These are phyloP conservation scores for Chlorocebus sabaeus DNA, from an alignment of 2,113 vertebrate species.

Conservation along the genomic window DNA sequence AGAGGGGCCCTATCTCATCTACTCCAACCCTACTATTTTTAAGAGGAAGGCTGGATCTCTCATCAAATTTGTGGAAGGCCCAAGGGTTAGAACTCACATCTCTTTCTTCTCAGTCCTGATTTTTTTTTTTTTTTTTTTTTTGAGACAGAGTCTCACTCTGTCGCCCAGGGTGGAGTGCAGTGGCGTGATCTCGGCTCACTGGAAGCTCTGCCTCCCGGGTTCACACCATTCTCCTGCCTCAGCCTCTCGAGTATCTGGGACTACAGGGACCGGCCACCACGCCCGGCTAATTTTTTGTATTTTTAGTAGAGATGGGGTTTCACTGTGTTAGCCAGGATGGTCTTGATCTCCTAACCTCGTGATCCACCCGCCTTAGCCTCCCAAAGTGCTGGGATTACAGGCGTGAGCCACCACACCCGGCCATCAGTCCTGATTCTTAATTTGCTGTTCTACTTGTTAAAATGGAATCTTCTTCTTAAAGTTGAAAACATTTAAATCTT, in stretches of 20 bases:
- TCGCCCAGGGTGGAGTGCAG: too few relatives aligned
- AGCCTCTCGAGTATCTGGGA: too few relatives aligned
- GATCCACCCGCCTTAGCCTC: too few relatives aligned
- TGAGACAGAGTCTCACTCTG: too few relatives aligned
- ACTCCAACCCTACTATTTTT: background rate
- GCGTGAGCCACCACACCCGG: fast-evolving
- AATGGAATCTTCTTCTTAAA: background rate
- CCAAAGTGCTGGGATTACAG: background rate
- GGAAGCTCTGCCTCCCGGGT: too few relatives aligned
- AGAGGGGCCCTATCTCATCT: background rate
- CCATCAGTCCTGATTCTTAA: background rate
- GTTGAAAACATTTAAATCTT: background rate
- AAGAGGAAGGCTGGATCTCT: background rate
- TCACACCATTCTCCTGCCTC: too few relatives aligned
- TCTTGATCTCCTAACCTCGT: too few relatives aligned
- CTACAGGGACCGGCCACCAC: too few relatives aligned
- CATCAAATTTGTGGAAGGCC: background rate
- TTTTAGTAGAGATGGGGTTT: too few relatives aligned
- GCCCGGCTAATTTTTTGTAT: too few relatives aligned
- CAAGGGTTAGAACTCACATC: background rate
- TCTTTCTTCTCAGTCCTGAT: background rate
- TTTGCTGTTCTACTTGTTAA: background rate
- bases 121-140: background rate
- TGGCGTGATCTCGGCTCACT: too few relatives aligned
- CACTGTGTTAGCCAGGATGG: too few relatives aligned